These are phyloP conservation scores for Corydoras maculifer DNA, from an alignment of 2,113 vertebrate species.

Conservation along the genomic window DNA sequence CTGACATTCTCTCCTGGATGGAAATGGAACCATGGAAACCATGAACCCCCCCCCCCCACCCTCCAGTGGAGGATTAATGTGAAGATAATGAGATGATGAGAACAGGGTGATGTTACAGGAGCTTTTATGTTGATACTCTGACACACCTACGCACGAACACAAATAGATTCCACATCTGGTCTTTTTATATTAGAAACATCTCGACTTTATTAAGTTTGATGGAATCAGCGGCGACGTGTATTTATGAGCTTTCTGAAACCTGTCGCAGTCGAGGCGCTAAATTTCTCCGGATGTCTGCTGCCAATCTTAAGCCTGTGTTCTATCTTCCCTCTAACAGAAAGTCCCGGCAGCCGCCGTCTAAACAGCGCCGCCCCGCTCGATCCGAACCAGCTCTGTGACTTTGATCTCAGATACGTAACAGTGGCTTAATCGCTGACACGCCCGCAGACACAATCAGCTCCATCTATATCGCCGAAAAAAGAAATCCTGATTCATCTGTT, in stretches of 20 bases:
- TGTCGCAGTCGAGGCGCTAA: conserved; percentile 23
- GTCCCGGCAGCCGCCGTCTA: no score
- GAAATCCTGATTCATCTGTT: background rate
- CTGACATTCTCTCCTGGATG: no score
- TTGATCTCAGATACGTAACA: conserved; percentile 3
- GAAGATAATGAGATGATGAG: background rate
- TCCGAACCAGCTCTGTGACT: background rate
- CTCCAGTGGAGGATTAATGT: no score
- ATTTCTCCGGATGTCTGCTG: conserved; percentile 29
- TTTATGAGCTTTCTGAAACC: conserved; percentile 37
- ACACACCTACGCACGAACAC: background rate
- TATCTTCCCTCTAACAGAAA: background rate
- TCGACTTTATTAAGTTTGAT: conserved; percentile 29
- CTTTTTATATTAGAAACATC: conserved; percentile 17
- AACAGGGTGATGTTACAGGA: background rate
- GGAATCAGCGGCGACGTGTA: conserved; percentile 26
- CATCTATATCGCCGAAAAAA: conserved; percentile 1
- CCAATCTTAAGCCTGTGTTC: background rate
- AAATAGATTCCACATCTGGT: conserved; percentile 12
- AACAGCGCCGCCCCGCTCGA: background rate
- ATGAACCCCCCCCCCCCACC: no score
- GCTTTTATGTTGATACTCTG: background rate
- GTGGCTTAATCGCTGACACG: background rate
- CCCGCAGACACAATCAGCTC: background rate
- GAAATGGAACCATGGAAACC: no score